A percentile compares a stretch with the other conserved stretches of the same genome.
These are phyloP conservation scores for Danionella cerebrum DNA, from an alignment of 2,113 vertebrate genomes.

Conservation along the genomic window DNA sequence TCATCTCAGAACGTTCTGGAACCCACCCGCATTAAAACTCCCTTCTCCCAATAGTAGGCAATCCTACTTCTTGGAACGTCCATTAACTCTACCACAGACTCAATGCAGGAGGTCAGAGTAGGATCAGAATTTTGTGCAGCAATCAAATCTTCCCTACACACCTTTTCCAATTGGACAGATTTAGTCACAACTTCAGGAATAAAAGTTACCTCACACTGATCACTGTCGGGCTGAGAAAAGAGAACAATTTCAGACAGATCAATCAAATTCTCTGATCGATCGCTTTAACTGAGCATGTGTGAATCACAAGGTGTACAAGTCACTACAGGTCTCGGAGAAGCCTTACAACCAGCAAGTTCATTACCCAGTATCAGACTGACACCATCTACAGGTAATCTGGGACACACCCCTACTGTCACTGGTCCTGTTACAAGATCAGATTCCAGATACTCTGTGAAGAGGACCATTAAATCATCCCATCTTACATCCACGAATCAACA, in stretches of 20 bases:
- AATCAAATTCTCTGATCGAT: not conserved
- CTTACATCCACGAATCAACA: not conserved
- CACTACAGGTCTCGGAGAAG: not conserved
- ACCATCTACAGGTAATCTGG: not conserved
- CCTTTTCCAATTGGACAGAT: not conserved
- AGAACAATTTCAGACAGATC: not conserved
- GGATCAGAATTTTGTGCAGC: not conserved
- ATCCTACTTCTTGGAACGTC: not conserved
- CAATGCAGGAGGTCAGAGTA: not conserved
- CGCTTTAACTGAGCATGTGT: not conserved
- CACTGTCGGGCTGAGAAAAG: not conserved
- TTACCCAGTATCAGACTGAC: not conserved
- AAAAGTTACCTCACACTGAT: not conserved
- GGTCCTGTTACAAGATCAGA: not conserved
- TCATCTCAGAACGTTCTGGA: not conserved
- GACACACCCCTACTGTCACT: not conserved
- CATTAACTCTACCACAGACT: not conserved
- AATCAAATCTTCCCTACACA: not conserved
- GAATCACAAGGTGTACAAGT: not conserved
- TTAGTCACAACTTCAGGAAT: not conserved
- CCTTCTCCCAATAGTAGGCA: not conserved
- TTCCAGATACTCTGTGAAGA: not conserved
- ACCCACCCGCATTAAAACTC: not conserved
- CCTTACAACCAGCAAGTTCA: not conserved
- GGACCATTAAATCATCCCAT: not conserved